Base-by-base conservation (phyloP, 2,888 invertebrate species). In the Alloscopus bannaensis region DNA sequence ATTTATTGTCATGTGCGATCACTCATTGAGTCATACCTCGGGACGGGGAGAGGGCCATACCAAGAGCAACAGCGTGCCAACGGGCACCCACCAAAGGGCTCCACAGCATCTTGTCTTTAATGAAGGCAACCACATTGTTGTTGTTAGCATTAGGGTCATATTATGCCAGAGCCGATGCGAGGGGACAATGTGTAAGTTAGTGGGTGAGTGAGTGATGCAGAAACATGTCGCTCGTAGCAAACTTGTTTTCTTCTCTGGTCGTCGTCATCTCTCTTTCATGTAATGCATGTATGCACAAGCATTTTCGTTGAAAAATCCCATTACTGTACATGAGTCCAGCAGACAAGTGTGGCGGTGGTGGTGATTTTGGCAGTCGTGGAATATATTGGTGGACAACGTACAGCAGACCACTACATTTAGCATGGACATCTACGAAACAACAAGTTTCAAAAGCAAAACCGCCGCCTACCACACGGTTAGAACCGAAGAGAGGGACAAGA, bases 121-220 rank as follows among this genome's bases (percentile, higher is more conserved):
- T 68, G 76, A 76, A 76, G 50, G 76, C 60, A 68, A 68, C 76
- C 76, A 68, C 76, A 76, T 47, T 76, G 68, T 68, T 76, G 76
- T 68, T 68, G 52, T 62, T 47, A 29, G 65, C 45, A 75, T 75
- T 75, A 42, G 60, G 42, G 60, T 55, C 40, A 62, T 42, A 36
- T 22, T 29, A 13, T 59, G 31, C 31, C 29, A 55, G n/a, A n/a
- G n/a, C n/a, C n/a, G n/a, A n/a, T n/a, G 13, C 22, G 40, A 52
- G 75, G 73, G 75, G 66, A 68, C 60, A 76, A 68, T 31, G 68
- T 52, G 42, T 62, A 40, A 22, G n/a, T n/a, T n/a, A n/a, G 59
- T 62, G 66, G 42, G 42, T 26, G 59, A 68, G 36, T 68, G 60
- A 57, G 36, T 59, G 65, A 59, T 66, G 59, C 55, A 73, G 45